Base-by-base conservation (phyloP, 2,888 invertebrate genomes). In the Cantharis rufa region DNA sequence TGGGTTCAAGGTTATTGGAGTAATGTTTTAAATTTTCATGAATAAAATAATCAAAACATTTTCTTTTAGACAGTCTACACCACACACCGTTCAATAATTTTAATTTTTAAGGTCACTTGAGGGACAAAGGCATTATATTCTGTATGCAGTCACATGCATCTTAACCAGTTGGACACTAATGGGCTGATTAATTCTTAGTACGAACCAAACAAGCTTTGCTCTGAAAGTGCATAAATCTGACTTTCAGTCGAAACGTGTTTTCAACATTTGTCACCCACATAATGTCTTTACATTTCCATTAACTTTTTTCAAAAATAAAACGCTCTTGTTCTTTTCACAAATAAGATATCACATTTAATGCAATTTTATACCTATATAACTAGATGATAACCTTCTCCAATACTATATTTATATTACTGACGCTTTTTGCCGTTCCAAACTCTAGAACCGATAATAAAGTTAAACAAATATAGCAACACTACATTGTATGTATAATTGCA, bases 161-260 rank as follows among this genome's bases (percentile, higher is more conserved):
- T 69, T 28, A 68, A 61, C 69, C 61, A 63, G 62, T 63, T 21
- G 32, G 78, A 78, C 79, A 71, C 66, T 80, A 79, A 78, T 79
- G 74, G 79, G 71, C 77, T 78, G 80, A 79, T 81, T 81, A 79
- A 81, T 81, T 81, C 79, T 74, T 70, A 69, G 70, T 76, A 75
- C 71, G 79, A 82, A 78, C 80, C 78, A 78, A 82, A 81, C 82
- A 81, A 79, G 79, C 79, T 76, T 74, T 78, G 77, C 79, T 69
- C 70, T 78, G 77, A 79, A 81, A 78, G 76, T 78, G 79, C 82
- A 82, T 83, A 83, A 83, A 82, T 82, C 82, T 74, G 77, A 73
- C 77, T 81, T 79, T 82, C 81, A 82, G 81, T 78, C 79, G 70
- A 76, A 82, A 80, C 81, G 77, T 79, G 82, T 81, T 82, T 76